These are phyloP conservation scores for Diarsia brunnea DNA, from an alignment of 2,888 invertebrate genomes.

Conservation along the genomic window DNA sequence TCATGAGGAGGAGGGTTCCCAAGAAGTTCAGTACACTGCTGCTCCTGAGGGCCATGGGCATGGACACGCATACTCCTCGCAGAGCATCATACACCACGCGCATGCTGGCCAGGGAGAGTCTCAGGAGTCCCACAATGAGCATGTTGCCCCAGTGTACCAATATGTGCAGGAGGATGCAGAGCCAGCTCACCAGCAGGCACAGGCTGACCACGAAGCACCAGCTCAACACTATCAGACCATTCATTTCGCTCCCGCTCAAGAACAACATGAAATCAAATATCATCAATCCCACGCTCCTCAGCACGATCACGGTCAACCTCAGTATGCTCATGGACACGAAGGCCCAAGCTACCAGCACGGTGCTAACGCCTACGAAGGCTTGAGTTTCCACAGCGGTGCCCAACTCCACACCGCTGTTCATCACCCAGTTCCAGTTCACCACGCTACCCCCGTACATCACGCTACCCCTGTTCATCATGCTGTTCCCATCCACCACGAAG, in stretches of 20 bases:
- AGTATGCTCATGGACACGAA: constrained; percentile 62
- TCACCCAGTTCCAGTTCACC: constrained; percentile 19
- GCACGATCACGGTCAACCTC: constrained; percentile 43
- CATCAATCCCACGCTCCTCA: constrained; percentile 37
- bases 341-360: constrained; percentile 54
- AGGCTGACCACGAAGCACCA: constrained; percentile 50
- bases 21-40: constrained; percentile 52
- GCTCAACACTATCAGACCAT: constrained; percentile 65
- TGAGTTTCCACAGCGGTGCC: constrained; percentile 48
- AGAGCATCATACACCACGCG: constrained; percentile 77
- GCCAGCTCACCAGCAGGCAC: constrained; percentile 55
- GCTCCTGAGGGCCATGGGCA: constrained; percentile 66
- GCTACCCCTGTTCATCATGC: constrained; percentile 25
- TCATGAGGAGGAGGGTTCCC: constrained; percentile 70
- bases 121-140: constrained; percentile 74
- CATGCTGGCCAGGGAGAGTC: constrained; percentile 74
- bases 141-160: constrained; percentile 78
- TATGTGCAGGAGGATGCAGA: constrained; percentile 73
- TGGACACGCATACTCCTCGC: constrained; percentile 76
- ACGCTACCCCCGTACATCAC: constrained; percentile 32
- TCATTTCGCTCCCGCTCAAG: constrained; percentile 65
- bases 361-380: constrained; percentile 44
- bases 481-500: constrained; percentile 17
- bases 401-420: constrained; percentile 45
- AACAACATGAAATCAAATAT: constrained; percentile 69